phyloP scores from a whole-genome alignment of 2,888 invertebrate species.

The Steromphala cineraria region DNA sequence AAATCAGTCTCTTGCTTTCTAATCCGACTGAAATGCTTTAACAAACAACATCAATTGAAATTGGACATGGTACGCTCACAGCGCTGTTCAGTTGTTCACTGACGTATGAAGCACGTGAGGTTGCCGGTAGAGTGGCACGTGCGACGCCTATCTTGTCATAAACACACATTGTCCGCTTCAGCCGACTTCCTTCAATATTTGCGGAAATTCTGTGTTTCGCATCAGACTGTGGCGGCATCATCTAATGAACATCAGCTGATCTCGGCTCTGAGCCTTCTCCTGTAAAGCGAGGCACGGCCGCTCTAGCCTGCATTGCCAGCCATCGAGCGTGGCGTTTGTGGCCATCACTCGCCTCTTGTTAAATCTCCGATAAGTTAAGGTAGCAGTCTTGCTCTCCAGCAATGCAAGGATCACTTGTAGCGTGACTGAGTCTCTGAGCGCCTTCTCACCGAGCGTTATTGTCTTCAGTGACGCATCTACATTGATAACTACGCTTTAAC shows the following conservation, averaged over 20 bases:
- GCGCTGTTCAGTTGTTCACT: too few relatives aligned
- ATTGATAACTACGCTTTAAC: not conserved
- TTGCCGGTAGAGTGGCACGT: too few relatives aligned
- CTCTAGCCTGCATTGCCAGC: not conserved
- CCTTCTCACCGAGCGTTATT: not conserved
- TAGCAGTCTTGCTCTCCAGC: not conserved
- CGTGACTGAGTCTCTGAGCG: slow-evolving; percentile 9
- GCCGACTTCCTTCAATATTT: not conserved
- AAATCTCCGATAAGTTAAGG: slow-evolving; percentile 14
- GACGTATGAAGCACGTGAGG: too few relatives aligned
- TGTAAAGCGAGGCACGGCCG: not conserved
- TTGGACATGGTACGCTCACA: too few relatives aligned
- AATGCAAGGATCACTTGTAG: not conserved
- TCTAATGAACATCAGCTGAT: slow-evolving; percentile 14
- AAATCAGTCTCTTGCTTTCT: too few relatives aligned
- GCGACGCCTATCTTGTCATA: too few relatives aligned
- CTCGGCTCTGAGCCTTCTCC: not conserved
- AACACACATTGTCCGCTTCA: not conserved
- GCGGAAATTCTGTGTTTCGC: not conserved
- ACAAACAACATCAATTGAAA: too few relatives aligned
- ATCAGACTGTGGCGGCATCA: not conserved
- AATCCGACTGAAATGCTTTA: too few relatives aligned
- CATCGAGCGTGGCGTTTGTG: slow-evolving; percentile 1
- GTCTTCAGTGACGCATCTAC: not conserved
- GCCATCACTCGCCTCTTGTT: slow-evolving; percentile 10